Conservation (phyloP, 2,888 invertebrate species). For the Strigamia crassipes region DNA sequence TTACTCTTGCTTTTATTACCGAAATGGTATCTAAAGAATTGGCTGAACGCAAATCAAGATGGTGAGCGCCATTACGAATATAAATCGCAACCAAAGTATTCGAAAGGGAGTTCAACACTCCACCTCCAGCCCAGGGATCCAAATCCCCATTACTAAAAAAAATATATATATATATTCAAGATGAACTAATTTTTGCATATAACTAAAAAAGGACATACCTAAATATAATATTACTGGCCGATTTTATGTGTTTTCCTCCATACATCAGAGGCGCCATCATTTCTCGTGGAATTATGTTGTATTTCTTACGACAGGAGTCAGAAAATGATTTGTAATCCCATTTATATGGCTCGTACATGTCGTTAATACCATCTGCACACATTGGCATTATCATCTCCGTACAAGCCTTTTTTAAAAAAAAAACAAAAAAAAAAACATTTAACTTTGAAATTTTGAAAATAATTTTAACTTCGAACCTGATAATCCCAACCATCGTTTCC, state of each 20-base stretch:
- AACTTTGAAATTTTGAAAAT: no score
- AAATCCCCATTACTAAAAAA: constrained; percentile 75
- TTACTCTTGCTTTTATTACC: constrained; percentile 67
- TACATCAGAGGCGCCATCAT: constrained; percentile 74
- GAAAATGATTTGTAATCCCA: constrained; percentile 76
- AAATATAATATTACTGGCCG: constrained; percentile 67
- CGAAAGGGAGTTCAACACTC: constrained; percentile 73
- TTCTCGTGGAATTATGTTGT: constrained; percentile 69
- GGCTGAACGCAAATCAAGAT: constrained; percentile 75
- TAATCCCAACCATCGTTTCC: constrained; percentile 78
- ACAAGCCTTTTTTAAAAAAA: constrained; percentile 69
- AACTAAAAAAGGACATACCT: constrained; percentile 55
- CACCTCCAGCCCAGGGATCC: constrained; percentile 88
- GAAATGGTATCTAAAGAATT: constrained; percentile 70
- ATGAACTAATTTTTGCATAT: not conserved
- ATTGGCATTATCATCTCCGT: constrained; percentile 98
- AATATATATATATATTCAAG: not conserved
- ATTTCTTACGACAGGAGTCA: constrained; percentile 69
- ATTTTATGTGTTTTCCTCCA: constrained; percentile 75
- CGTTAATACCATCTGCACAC: constrained; percentile 74
- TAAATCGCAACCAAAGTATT: constrained; percentile 70
- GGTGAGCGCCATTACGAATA: constrained; percentile 83
- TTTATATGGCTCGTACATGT: constrained; percentile 78
- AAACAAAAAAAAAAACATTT: not conserved
- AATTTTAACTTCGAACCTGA: constrained; percentile 66